Conservation (phyloP, 2,888 invertebrate species). For the Tenthredo scrophulariae region DNA sequence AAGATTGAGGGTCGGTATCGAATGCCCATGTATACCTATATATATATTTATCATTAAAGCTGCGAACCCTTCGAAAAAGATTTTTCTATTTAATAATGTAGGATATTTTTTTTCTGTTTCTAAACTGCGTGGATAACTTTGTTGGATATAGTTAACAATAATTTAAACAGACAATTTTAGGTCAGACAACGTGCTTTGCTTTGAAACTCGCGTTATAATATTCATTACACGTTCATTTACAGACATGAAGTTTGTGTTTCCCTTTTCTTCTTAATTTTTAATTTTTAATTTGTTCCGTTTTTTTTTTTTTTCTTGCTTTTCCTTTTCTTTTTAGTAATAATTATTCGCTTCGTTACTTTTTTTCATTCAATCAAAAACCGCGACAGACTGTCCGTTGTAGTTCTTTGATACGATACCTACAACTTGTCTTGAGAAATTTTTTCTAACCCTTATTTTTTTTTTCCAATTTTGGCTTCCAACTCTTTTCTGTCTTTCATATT, state of each 20-base stretch:
- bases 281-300: no score
- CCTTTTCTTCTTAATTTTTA: neutral
- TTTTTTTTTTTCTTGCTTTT: neutral
- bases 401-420: neutral
- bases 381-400: neutral
- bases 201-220: neutral
- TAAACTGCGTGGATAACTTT: neutral
- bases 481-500: neutral
- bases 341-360: constrained; percentile 47
- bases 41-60: constrained; percentile 12
- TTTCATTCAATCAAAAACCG: constrained; percentile 18
- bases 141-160: neutral
- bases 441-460: neutral
- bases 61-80: constrained; percentile 6
- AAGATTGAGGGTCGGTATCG: no score
- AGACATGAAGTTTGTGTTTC: neutral
- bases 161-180: neutral
- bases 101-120: neutral
- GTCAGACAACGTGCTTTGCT: neutral
- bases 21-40: no score
- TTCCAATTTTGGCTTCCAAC: no score
- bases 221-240: neutral
- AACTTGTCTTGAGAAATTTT: neutral
- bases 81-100: neutral
- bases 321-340: neutral